Percentiles rank a stretch among this genome's conserved stretches.
Conservation (phyloP, 1,140 invertebrate genomes). For the Halesus radiatus region DNA sequence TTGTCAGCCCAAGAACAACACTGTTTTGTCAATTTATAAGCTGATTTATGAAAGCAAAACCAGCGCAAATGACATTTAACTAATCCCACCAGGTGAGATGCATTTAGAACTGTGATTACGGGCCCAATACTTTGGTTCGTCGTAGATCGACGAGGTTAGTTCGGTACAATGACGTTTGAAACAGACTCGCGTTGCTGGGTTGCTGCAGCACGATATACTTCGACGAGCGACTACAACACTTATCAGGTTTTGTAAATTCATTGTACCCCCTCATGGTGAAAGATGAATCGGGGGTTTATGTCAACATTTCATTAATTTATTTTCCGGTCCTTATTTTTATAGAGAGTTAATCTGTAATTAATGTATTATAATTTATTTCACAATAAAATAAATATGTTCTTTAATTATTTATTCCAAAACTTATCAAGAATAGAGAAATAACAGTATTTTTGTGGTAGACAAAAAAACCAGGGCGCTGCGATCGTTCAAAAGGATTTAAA, state of each 20-base stretch:
- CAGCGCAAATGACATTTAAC: too few species aligned
- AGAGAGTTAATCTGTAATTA: too few species aligned
- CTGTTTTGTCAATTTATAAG: background rate
- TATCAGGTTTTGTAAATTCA: background rate
- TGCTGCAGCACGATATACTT: background rate
- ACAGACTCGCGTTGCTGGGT: constrained; percentile 19
- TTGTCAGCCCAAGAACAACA: constrained; percentile 11
- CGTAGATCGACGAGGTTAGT: constrained; percentile 21
- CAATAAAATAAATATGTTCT: too few species aligned
- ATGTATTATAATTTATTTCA: too few species aligned
- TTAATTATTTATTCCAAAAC: too few species aligned
- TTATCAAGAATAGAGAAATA: too few species aligned
- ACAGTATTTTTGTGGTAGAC: too few species aligned
- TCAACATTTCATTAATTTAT: background rate
- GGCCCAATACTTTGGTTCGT: background rate
- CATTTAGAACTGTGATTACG: background rate
- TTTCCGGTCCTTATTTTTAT: too few species aligned
- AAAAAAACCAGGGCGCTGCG: too few species aligned
- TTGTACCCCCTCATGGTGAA: background rate
- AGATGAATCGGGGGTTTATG: too few species aligned
- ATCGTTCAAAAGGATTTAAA: too few species aligned
- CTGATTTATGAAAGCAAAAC: too few species aligned
- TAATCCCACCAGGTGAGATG: background rate
- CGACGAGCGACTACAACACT: background rate
- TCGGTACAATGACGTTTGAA: constrained; percentile 30